Evolutionary conservation across 1,140 invertebrate genomes (phyloP).

Genomic region (Cherax destructor): DNA sequence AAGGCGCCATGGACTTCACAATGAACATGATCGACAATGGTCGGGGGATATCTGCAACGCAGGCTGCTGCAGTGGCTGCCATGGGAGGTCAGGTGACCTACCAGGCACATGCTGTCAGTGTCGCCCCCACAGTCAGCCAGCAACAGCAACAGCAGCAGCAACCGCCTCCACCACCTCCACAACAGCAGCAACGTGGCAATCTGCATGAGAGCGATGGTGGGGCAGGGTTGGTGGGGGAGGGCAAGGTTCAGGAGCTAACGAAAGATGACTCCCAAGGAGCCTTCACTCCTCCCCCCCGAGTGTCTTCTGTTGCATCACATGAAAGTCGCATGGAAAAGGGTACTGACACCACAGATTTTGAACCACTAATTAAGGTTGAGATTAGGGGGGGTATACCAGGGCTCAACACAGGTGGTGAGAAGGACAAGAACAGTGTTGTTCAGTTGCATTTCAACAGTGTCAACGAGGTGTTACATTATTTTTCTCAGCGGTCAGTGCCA

Average conservation of each 20-base stretch:
- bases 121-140: constrained; percentile 57
- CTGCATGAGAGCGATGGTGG: constrained; percentile 64
- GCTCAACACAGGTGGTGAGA: constrained; percentile 65
- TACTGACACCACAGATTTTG: constrained; percentile 72
- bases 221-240: constrained; percentile 60
- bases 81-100: constrained; percentile 70
- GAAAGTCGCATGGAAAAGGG: constrained; percentile 70
- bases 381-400: constrained; percentile 71
- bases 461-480: constrained; percentile 71
- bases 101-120: constrained; percentile 68
- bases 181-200: constrained; percentile 53
- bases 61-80: constrained; percentile 67
- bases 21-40: constrained; percentile 72
- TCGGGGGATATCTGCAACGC: constrained; percentile 61
- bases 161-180: constrained; percentile 45
- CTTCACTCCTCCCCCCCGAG: constrained; percentile 71
- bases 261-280: constrained; percentile 71
- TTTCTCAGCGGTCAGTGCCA: constrained; percentile 71
- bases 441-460: constrained; percentile 72
- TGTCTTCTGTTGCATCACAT: constrained; percentile 68
- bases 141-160: constrained; percentile 69
- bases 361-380: constrained; percentile 71
- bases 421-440: constrained; percentile 71
- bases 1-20: constrained; percentile 72
- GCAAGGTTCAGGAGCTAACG: constrained; percentile 71